Percentiles rank a stretch among this genome's conserved stretches.
phyloP scores from a whole-genome alignment of 2,113 vertebrate species.

The Halichoerus grypus region DNA sequence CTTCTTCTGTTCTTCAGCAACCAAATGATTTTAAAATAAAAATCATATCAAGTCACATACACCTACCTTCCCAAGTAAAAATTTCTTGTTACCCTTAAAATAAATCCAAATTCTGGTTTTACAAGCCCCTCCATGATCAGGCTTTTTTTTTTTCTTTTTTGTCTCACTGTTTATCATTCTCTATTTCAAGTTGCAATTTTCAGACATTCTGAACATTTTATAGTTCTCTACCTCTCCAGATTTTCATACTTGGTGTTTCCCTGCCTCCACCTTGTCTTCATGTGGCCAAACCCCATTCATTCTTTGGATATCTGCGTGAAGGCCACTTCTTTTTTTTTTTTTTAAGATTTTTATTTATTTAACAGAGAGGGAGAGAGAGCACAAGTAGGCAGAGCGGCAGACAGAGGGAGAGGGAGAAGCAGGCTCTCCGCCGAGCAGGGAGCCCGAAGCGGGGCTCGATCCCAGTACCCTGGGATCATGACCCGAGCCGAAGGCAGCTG shows the following conservation, averaged over 20 bases:
- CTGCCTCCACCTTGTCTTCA: background rate
- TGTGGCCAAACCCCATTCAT: background rate
- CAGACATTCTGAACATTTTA: background rate
- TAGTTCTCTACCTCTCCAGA: background rate
- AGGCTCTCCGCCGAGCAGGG: too few species aligned
- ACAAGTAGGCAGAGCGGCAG: too few species aligned
- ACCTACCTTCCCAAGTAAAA: background rate
- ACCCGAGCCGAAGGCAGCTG: too few species aligned
- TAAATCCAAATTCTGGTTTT: background rate
- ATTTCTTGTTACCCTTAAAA: background rate
- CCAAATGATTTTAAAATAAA: slow-evolving; percentile 32
- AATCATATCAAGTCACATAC: background rate
- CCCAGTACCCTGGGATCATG: too few species aligned
- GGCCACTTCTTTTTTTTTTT: background rate
- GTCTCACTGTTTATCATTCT: background rate
- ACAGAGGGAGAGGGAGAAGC: too few species aligned
- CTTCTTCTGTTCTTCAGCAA: background rate
- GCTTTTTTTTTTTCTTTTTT: background rate
- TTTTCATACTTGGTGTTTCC: background rate
- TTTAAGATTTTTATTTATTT: too few species aligned
- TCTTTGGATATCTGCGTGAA: background rate
- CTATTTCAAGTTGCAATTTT: background rate
- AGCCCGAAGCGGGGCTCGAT: too few species aligned
- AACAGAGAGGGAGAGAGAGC: too few species aligned
- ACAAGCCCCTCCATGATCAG: background rate